Conservation (phyloP, 1,140 invertebrate genomes). For the Drosophila santomea region DNA sequence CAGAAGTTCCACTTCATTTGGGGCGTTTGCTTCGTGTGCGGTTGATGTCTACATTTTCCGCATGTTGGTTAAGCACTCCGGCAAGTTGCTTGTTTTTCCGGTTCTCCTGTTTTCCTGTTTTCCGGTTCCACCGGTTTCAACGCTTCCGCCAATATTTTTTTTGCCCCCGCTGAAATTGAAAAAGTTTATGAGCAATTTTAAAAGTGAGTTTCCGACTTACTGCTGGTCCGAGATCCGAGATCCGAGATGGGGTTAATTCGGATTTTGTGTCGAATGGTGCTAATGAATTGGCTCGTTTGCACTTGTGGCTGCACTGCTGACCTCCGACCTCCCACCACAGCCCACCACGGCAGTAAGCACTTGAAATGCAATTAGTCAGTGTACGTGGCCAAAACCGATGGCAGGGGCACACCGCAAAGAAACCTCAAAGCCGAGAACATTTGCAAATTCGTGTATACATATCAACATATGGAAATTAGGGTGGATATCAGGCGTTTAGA, state of each 20-base stretch:
- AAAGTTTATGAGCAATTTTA: constrained; percentile 69
- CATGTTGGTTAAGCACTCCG: constrained; percentile 52
- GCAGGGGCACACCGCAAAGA: constrained; percentile 46
- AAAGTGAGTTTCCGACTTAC: constrained; percentile 36
- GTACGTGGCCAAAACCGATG: constrained; percentile 49
- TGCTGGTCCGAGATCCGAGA: no score
- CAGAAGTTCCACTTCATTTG: constrained; percentile 49
- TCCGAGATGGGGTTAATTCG: constrained; percentile 47
- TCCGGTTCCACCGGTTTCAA: constrained; percentile 6
- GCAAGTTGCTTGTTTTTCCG: constrained; percentile 48
- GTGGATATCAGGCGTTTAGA: neutral
- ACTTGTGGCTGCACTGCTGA: constrained; percentile 26
- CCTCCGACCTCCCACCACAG: no score
- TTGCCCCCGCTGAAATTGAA: constrained; percentile 58
- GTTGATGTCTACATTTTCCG: constrained; percentile 61
- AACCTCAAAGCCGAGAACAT: constrained; percentile 21
- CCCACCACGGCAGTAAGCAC: constrained; percentile 27
- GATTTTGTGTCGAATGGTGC: constrained; percentile 51
- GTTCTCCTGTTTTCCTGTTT: constrained; percentile 16
- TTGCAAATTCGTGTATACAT: neutral
- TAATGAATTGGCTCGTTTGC: constrained; percentile 76
- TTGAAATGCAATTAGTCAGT: constrained; percentile 81
- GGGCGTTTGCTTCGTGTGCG: constrained; percentile 37
- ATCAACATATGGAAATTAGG: neutral
- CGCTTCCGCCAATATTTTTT: constrained; percentile 34